Base-by-base conservation (phyloP, 2,113 vertebrate genomes). In the Centropus bengalensis region DNA sequence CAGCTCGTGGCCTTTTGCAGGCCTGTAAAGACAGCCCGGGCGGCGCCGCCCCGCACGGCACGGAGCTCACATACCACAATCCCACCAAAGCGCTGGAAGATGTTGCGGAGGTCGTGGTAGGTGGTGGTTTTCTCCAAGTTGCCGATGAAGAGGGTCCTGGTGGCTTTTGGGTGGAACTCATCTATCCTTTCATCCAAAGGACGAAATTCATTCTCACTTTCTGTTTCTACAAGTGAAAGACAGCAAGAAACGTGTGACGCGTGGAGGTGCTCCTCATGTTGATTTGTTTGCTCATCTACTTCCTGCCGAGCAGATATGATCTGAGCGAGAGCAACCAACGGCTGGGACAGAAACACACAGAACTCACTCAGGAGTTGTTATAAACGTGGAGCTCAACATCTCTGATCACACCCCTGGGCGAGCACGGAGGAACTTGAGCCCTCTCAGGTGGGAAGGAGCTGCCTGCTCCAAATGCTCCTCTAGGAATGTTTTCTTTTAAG, bases 161-260 rank as follows among this genome's bases (percentile, higher is more conserved):
- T 99, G 49, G 99, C 99, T 97, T 99, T 99, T 2, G 99, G 99
- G 90, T 99, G 99, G 96, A 99, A 99, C 88, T 99, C 99, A 47
- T 99, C 99, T 98, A 99, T 99, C 96, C 99, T 98, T 95, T 99
- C 99, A 97, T 99, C 99, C 97, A 99, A 96, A 52, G 99, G 99
- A 54, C 99, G 98, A 91, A 99, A 99, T 96, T 99, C 99, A 83
- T 99, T 99, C 97, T 99, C 99, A 6, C 99, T 99, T 98, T 99
- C 99, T 0, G 99, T 99, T 97, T 99, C 99, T 99, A 95, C 82
- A 97, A 87, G 93, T 42, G 75, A 33, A 86, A 73, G 47, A 87
- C 51, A 91, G 63, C 14, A 76, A n/a, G 59, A 59, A 26, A 54
- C 30, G 24, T 59, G 30, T 70, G 47, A 59, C 1, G 4, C 59